These are phyloP conservation scores for Spilogale gracilis DNA, from an alignment of 2,113 vertebrate genomes.

Conservation along the genomic window DNA sequence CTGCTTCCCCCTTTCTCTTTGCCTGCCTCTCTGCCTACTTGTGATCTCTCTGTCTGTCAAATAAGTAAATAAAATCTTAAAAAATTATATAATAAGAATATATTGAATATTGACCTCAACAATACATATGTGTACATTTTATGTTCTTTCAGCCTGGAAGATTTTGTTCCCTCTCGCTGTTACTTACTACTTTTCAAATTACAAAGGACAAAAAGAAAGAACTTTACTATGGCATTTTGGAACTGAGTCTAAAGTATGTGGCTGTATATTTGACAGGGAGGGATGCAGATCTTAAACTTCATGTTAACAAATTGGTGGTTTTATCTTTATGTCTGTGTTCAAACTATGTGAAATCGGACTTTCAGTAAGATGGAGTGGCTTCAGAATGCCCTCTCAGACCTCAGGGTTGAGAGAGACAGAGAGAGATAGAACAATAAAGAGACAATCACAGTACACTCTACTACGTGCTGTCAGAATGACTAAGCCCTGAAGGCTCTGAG, in stretches of 20 bases:
- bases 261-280: not conserved
- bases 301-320: not conserved
- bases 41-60: too few relatives aligned
- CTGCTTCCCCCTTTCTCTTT: too few relatives aligned
- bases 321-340: not conserved
- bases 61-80: too few relatives aligned
- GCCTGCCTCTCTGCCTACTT: too few relatives aligned
- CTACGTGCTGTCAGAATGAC: not conserved
- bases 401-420: not conserved
- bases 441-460: not conserved
- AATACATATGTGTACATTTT: not conserved
- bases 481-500: not conserved
- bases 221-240: not conserved
- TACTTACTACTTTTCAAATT: conserved; percentile 61
- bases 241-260: conserved; percentile 19
- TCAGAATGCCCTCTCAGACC: not conserved
- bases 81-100: conserved; percentile 39
- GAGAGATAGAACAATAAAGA: not conserved
- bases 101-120: conserved; percentile 28
- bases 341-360: not conserved
- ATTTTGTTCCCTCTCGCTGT: not conserved
- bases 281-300: not conserved
- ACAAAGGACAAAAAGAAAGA: conserved; percentile 8
- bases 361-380: not conserved
- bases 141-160: conserved; percentile 17